These are phyloP conservation scores for Lutjanus erythropterus DNA, from an alignment of 2,113 vertebrate species.

Conservation along the genomic window DNA sequence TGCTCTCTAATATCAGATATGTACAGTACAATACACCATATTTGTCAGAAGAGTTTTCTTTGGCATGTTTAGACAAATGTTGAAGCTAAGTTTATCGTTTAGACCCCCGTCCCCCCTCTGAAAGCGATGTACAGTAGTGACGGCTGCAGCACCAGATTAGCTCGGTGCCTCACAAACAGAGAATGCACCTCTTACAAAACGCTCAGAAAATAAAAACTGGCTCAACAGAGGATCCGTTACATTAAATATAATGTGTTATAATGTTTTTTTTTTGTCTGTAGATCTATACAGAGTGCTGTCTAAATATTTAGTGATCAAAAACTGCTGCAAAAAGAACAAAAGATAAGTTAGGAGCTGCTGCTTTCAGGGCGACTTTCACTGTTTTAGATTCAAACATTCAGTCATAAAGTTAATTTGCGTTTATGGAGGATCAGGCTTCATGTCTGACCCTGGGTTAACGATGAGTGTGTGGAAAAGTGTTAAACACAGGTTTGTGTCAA, in stretches of 20 bases:
- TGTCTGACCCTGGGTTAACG: no score
- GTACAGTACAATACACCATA: slow-evolving; percentile 1
- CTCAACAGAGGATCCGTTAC: not conserved
- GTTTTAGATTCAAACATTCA: not conserved
- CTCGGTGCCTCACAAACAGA: slow-evolving; percentile 27
- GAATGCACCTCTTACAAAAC: slow-evolving; percentile 13
- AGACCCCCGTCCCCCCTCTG: slow-evolving; percentile 5
- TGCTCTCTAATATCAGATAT: not conserved
- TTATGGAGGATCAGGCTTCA: no score
- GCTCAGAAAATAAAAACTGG: not conserved
- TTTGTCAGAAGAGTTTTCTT: slow-evolving; percentile 11
- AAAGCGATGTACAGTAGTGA: slow-evolving; percentile 14
- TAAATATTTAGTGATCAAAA: not conserved
- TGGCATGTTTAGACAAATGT: slow-evolving; percentile 25
- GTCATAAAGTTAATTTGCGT: no score
- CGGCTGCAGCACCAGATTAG: slow-evolving; percentile 22
- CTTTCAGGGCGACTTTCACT: not conserved
- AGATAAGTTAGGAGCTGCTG: not conserved
- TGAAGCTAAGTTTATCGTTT: slow-evolving; percentile 7
- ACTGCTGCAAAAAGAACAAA: not conserved
- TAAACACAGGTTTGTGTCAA: no score
- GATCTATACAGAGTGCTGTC: slow-evolving; percentile 46
- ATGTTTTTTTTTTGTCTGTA: not conserved
- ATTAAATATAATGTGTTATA: not conserved
- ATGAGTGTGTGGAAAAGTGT: no score